Conservation (phyloP, 2,888 invertebrate species). For the Euproctis similis region DNA sequence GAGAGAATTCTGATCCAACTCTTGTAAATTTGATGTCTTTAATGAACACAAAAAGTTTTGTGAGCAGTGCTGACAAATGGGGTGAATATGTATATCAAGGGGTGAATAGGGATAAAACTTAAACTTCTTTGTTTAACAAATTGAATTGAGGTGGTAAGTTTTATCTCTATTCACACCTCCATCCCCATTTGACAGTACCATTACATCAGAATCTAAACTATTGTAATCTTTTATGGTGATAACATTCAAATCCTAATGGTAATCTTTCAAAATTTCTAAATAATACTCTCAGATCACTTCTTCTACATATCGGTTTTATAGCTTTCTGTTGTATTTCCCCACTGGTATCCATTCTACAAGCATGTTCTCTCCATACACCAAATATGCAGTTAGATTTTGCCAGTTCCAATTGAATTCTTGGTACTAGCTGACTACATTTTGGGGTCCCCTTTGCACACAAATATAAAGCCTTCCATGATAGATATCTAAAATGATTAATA, state of each 20-base stretch:
- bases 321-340: slow-evolving; percentile 37
- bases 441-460: slow-evolving; percentile 54
- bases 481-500: slow-evolving; percentile 61
- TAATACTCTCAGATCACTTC: slow-evolving; percentile 43
- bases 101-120: no score
- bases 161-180: no score
- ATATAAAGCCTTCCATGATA: slow-evolving; percentile 57
- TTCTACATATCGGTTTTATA: slow-evolving; percentile 46
- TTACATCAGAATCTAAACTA: no score
- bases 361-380: slow-evolving; percentile 61
- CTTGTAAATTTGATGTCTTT: not conserved
- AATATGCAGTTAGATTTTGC: slow-evolving; percentile 60
- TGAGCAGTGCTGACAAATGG: no score
- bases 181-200: no score
- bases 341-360: slow-evolving; percentile 40
- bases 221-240: slow-evolving; percentile 32
- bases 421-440: slow-evolving; percentile 49
- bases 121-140: no score
- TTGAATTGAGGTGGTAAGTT: no score
- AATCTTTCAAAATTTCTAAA: slow-evolving; percentile 44
- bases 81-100: no score
- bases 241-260: slow-evolving; percentile 53
- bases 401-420: slow-evolving; percentile 43
- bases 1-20: no score
- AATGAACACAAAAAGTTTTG: no score